Conservation (phyloP, 2,797 vertebrate genomes). For the Diplodus sargus region DNA sequence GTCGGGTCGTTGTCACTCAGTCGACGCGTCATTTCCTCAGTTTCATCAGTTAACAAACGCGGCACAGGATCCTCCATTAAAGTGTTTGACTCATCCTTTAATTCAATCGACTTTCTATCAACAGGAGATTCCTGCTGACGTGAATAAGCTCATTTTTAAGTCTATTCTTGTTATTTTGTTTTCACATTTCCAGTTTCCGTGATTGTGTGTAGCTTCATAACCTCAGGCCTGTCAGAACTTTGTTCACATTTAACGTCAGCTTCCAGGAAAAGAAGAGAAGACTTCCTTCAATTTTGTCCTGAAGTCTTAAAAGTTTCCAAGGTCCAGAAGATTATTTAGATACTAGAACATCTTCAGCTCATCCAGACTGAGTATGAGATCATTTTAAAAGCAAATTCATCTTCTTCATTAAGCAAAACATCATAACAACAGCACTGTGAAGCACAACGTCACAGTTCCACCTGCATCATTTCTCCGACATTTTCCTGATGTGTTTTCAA, state of each 20-base stretch:
- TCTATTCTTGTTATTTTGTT: background rate
- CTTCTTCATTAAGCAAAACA: background rate
- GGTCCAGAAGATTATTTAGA: too few species aligned
- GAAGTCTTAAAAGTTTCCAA: too few species aligned
- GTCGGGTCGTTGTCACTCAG: conserved; percentile 35
- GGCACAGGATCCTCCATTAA: conserved; percentile 5
- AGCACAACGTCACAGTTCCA: background rate
- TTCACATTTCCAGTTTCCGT: too few species aligned
- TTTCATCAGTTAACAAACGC: conserved; percentile 7
- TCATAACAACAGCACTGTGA: background rate
- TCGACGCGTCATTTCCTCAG: conserved; percentile 31
- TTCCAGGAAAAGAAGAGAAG: too few species aligned
- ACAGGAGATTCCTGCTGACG: background rate
- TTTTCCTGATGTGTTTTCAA: background rate
- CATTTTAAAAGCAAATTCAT: too few species aligned
- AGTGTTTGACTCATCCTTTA: background rate
- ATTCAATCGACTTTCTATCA: background rate
- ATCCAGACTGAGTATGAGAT: background rate
- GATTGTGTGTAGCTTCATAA: too few species aligned
- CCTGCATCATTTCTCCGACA: background rate
- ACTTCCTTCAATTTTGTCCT: too few species aligned
- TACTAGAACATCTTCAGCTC: background rate
- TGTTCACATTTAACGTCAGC: too few species aligned
- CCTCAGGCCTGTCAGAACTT: too few species aligned
- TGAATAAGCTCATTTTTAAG: background rate